Base-by-base conservation (phyloP, 1,140 invertebrate species). In the Ostrea denselamellosa region DNA sequence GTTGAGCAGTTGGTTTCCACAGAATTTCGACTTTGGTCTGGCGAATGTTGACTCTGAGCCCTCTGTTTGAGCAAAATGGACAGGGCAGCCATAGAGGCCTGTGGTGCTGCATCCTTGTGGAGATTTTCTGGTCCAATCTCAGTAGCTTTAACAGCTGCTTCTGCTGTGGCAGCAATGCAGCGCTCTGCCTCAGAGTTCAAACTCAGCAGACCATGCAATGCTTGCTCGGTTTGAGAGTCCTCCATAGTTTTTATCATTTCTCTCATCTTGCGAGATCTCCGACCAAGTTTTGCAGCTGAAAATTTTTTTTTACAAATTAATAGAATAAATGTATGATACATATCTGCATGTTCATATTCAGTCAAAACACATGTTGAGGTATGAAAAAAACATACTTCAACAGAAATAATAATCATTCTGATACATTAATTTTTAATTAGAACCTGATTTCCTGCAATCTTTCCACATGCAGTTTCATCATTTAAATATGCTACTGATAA, bases 181-280 rank as follows among this genome's bases (percentile, higher is more conserved):
- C 83, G 87, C 9, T 88, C 87, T 77, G 84, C 83, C 44, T 86
- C 85, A 9, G 94, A 91, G 85, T 95, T 94, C 8, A 95, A 90
- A 91, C 94, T 95, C 34, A 95, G 90, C 12, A 95, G 91, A 53
- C 94, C 94, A 86, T 95, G 94, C 22, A 95, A 85, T 8, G 94
- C 94, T 89, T 95, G 94, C 53, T 94, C 93, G 68, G 94, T 95
- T 91, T 94, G 94, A 9, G 93, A 93, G 89, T 95, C 94, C 87
- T 95, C 94, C 65, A 95, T 94, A 83, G 92, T 94, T 28, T 92
- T 90, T 44, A 95, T 95, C 92, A 94, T 93, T 85, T 95, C 94
- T 58, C 94, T 90, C 94, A 95, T 95, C 86, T 95, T 94, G 12
- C 94, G 90, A 10, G 94, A 95, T 17, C 94, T 89, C 22, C 94